A percentile compares a stretch with the other conserved stretches of the same genome.
Conservation (phyloP, 2,888 invertebrate genomes). For the Bursaphelenchus okinawaensis region DNA sequence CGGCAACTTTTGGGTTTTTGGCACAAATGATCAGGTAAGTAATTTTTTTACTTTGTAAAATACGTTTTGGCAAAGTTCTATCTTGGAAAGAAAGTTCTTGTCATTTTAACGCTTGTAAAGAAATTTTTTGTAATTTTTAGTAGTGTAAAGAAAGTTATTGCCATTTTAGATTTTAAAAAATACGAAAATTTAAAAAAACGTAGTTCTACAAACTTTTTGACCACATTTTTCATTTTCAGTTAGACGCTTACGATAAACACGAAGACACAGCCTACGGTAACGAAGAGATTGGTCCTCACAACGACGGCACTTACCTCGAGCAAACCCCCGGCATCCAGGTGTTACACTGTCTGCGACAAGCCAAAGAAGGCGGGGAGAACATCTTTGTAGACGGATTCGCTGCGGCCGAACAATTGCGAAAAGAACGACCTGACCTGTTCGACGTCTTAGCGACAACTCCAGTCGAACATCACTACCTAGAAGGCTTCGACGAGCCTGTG, state of each 20-base stretch:
- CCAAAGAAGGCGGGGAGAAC: constrained; percentile 70
- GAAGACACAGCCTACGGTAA: constrained; percentile 73
- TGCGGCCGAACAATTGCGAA: constrained; percentile 65
- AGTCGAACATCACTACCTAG: constrained; percentile 33
- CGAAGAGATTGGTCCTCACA: constrained; percentile 69
- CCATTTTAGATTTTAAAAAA: no score
- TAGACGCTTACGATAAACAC: constrained; percentile 59
- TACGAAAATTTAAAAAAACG: no score
- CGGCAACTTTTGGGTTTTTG: constrained; percentile 68
- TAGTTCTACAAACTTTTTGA: no score
- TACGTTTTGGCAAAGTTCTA: no score
- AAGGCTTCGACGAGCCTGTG: background rate
- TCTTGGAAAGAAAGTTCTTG: no score
- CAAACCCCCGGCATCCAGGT: constrained; percentile 67
- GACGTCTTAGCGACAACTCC: constrained; percentile 61
- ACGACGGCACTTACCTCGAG: constrained; percentile 73
- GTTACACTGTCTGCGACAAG: constrained; percentile 65
- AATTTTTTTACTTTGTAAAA: no score
- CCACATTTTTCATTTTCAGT: constrained; percentile 1
- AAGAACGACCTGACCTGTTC: constrained; percentile 64
- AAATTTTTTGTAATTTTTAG: no score
- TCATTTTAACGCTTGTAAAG: no score
- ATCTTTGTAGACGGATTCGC: constrained; percentile 72
- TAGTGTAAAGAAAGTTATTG: no score
- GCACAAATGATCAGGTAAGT: background rate